These are phyloP conservation scores for Nylanderia fulva DNA, from an alignment of 1,140 invertebrate species.

Conservation along the genomic window DNA sequence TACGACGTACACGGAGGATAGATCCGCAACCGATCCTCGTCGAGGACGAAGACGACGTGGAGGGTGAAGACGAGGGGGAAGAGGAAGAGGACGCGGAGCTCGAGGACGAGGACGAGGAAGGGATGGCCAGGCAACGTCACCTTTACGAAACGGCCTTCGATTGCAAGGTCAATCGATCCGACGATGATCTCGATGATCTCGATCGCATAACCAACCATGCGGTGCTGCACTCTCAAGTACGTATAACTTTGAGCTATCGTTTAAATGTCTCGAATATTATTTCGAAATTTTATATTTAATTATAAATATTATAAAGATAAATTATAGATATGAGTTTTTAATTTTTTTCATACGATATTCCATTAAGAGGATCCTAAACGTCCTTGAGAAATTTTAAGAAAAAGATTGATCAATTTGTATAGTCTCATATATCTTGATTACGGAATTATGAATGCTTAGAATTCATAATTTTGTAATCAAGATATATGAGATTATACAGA, in stretches of 20 bases:
- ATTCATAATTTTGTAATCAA: too few relatives aligned
- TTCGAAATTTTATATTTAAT: neutral
- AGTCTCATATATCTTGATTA: too few relatives aligned
- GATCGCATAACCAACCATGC: constrained; percentile 93
- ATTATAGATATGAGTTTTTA: too few relatives aligned
- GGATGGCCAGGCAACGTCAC: constrained; percentile 90
- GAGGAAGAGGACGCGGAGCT: constrained; percentile 80
- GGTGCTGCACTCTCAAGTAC: constrained; percentile 88
- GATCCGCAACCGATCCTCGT: constrained; percentile 81
- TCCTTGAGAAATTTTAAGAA: too few relatives aligned
- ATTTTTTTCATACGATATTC: neutral
- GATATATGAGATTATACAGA: too few relatives aligned
- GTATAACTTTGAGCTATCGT: constrained; percentile 5
- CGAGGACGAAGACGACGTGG: constrained; percentile 82
- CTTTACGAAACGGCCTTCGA: constrained; percentile 96
- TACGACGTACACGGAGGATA: constrained; percentile 83
- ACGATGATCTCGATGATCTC: constrained; percentile 93
- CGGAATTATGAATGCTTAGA: too few relatives aligned
- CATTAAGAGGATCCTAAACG: too few relatives aligned
- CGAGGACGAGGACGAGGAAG: constrained; percentile 85
- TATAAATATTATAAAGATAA: too few relatives aligned
- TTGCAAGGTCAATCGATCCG: constrained; percentile 92
- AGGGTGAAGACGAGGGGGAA: constrained; percentile 75
- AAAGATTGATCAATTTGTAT: too few relatives aligned
- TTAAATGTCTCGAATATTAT: neutral